Percentiles rank a stretch among this genome's conserved stretches.
Evolutionary conservation across 2,888 invertebrate species (phyloP).

Genomic region (Myopa tessellatipennis): DNA sequence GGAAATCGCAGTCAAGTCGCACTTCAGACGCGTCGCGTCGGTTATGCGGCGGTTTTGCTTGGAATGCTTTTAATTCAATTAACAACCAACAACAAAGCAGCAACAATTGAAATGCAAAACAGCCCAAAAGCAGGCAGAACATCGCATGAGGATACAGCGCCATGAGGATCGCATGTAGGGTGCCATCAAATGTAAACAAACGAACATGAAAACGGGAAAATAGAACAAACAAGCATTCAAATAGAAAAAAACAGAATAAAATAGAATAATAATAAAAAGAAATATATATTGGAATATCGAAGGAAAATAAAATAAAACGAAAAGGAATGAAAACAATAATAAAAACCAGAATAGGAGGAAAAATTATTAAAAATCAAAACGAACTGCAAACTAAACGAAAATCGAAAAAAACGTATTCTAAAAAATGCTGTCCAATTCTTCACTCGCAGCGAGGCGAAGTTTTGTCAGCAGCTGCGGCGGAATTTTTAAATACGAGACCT

Average conservation of each 20-base stretch:
- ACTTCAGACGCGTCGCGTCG: neutral
- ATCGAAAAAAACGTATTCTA: neutral
- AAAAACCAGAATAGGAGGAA: no score
- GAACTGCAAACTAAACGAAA: neutral
- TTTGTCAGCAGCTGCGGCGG: conserved; percentile 7
- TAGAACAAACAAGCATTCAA: neutral
- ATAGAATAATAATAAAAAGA: neutral
- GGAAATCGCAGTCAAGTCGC: neutral
- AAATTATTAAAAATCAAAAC: neutral
- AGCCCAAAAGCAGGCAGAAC: conserved; percentile 18
- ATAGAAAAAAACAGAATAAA: neutral
- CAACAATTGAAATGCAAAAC: conserved; percentile 26
- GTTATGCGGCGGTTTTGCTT: neutral
- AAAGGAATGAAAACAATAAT: no score
- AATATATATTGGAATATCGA: no score
- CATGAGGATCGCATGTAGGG: no score
- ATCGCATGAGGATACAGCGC: neutral
- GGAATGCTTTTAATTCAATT: conserved; percentile 23
- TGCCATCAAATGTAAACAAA: neutral
- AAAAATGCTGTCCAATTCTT: neutral
- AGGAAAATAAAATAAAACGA: no score
- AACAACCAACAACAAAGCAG: neutral
- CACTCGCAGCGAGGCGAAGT: neutral
- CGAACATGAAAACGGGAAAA: neutral
- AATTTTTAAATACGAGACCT: neutral